Evolutionary conservation across 2,113 vertebrate genomes (phyloP), one percentile per base, ranked within the genome.

Genomic region (Chroicocephalus ridibundus): DNA sequence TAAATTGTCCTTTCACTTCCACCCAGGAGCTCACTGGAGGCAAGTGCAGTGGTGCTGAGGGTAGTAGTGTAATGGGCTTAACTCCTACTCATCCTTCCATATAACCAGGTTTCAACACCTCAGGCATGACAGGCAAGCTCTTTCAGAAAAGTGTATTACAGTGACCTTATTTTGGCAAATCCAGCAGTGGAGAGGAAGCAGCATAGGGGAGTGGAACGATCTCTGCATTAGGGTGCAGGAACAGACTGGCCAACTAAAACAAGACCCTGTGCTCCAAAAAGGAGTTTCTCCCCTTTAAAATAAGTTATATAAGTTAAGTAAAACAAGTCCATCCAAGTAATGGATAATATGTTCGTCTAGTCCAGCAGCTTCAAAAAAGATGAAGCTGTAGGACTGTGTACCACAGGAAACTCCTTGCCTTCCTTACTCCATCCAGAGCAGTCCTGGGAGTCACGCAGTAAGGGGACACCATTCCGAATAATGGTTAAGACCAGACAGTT

Each of bases 111-210:
- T 92, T 90, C 85, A 74, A 52, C 64, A 92, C 82, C 78, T 61
- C 36, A 40, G 61, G n/a, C 44, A 68, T 75, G 81, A 72, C 11
- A 68, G 49, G 34, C 38, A 82, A 82, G 49, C 36, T 90, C 58
- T 61, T 79, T 87, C 87, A 58, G 78, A 44, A 74, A 87, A 85
- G 31, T n/a, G 18, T n/a, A 34, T 81, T 89, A 68, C 25, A 40
- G 57, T 75, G 60, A 69, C 64, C 54, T 93, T 94, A 70, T 88
- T 92, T 85, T 90, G 71, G 22, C 32, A 88, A 92, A 91, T 82
- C 38, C 82, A 88, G 34, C 55, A 80, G 34, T 13, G 25, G 31
- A 62, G 75, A 82, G 36, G 34, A 82, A 57, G 31, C 40, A 60
- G 31, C 66, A 27, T 6, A 31, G 31, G 46, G 14, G 17, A 27